Conservation (phyloP, 2,888 invertebrate genomes). For the Caenorhabditis sulstoni region DNA sequence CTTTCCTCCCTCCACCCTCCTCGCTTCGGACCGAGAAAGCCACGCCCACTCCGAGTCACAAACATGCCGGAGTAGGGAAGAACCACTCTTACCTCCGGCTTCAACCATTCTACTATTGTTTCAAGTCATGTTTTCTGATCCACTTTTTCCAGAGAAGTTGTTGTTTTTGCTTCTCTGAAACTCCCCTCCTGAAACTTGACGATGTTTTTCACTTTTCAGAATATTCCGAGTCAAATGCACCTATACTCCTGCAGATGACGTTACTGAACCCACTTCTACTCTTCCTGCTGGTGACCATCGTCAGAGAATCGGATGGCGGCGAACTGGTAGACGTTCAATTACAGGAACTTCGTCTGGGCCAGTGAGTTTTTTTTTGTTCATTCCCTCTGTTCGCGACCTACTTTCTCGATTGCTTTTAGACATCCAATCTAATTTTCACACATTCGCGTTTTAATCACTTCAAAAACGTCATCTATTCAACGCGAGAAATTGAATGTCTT, state of each 20-base stretch:
- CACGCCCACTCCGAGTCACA: conserved; percentile 48
- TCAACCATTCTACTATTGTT: conserved; percentile 9
- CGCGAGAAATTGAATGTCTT: not conserved
- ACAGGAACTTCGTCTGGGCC: conserved; percentile 73
- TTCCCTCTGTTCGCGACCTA: conserved; percentile 7
- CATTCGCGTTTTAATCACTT: not conserved
- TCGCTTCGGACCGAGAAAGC: conserved; percentile 31
- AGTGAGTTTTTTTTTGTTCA: conserved; percentile 65
- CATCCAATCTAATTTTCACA: conserved; percentile 15
- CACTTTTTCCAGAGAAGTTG: not conserved
- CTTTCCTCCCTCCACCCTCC: conserved; percentile 6
- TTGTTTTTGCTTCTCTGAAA: too few relatives aligned
- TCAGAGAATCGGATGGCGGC: conserved; percentile 14
- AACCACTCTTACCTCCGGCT: conserved; percentile 36
- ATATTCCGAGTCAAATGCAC: not conserved
- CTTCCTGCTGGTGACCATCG: not conserved
- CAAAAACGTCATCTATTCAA: not conserved
- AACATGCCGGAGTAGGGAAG: conserved; percentile 19
- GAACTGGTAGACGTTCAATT: conserved; percentile 71
- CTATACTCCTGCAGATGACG: conserved; percentile 9
- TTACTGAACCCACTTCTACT: not conserved
- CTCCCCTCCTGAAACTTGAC: not conserved
- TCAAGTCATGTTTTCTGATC: not conserved
- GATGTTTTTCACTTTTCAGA: not conserved
- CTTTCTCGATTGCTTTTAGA: conserved; percentile 19